phyloP scores from a whole-genome alignment of 53 echinoderm and acorn worm species.

The Echinarachnius parma region DNA sequence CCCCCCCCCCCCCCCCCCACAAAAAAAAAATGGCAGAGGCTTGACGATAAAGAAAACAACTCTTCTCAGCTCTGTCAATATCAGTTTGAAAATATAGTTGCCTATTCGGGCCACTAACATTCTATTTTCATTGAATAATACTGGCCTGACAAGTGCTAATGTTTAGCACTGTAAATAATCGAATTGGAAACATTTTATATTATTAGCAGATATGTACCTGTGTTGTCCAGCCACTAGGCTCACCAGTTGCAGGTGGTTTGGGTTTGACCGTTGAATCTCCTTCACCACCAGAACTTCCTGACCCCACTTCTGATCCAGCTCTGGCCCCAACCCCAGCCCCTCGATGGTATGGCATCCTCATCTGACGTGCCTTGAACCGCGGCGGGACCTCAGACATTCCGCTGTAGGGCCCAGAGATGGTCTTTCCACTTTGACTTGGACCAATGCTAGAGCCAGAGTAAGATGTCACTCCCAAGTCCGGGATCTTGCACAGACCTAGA shows the following conservation, averaged over 20 bases:
- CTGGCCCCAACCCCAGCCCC: conserved; percentile 2
- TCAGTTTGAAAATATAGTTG: too few species aligned
- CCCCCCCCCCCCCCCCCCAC: too few species aligned
- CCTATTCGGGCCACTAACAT: too few species aligned
- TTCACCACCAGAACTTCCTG: not conserved
- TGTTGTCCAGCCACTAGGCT: conserved; percentile 7
- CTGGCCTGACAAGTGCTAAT: too few species aligned
- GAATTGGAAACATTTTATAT: too few species aligned
- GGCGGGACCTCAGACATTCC: not conserved
- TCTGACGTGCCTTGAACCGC: conserved; percentile 28
- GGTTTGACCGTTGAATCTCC: conserved; percentile 1
- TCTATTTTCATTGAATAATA: too few species aligned
- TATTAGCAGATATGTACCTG: too few species aligned
- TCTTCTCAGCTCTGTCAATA: too few species aligned
- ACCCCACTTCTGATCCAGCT: not conserved
- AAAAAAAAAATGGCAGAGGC: too few species aligned
- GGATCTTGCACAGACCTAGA: not conserved
- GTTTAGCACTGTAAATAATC: too few species aligned
- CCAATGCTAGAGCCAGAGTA: not conserved
- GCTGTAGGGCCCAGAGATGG: not conserved
- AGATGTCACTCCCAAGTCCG: too few species aligned
- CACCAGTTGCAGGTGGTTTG: not conserved
- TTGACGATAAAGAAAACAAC: too few species aligned
- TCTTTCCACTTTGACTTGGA: not conserved
- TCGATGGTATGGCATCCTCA: conserved; percentile 35